These are phyloP conservation scores for Jaculus jaculus DNA, from an alignment of 2,113 vertebrate species.

Conservation along the genomic window DNA sequence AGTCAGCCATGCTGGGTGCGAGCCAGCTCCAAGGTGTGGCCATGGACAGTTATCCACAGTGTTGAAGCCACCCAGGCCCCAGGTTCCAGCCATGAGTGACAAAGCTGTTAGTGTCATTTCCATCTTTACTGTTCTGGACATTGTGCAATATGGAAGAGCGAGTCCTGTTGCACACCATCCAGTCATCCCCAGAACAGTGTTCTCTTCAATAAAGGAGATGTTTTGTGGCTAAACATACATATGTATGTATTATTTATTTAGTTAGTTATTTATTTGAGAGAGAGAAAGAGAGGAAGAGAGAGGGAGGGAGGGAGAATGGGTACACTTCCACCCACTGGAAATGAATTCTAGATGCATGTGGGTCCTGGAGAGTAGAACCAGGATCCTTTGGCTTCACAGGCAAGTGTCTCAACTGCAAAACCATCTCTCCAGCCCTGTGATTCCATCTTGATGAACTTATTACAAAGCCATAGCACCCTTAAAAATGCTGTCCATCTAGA, in stretches of 20 bases:
- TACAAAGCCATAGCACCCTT: not conserved
- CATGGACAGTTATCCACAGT: not conserved
- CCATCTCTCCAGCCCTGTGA: too few relatives aligned
- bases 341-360: too few relatives aligned
- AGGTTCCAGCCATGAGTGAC: not conserved
- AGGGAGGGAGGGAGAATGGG: too few relatives aligned
- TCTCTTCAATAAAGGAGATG: not conserved
- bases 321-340: too few relatives aligned
- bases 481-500: not conserved
- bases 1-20: not conserved
- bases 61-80: not conserved
- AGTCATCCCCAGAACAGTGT: not conserved
- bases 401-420: too few relatives aligned
- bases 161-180: fast-evolving
- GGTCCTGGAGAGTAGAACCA: too few relatives aligned
- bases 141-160: fast-evolving
- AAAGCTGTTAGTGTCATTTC: not conserved
- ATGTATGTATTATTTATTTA: too few relatives aligned
- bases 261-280: too few relatives aligned
- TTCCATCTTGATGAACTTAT: conserved; percentile 4
- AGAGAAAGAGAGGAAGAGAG: too few relatives aligned
- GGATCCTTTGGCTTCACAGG: too few relatives aligned
- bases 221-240: not conserved
- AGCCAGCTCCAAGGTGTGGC: not conserved
- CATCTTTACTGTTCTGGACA: not conserved